Evolutionary conservation across 2,888 invertebrate species (phyloP), one percentile per base, ranked within the genome.

Genomic region (Melinaea menophilus): DNA sequence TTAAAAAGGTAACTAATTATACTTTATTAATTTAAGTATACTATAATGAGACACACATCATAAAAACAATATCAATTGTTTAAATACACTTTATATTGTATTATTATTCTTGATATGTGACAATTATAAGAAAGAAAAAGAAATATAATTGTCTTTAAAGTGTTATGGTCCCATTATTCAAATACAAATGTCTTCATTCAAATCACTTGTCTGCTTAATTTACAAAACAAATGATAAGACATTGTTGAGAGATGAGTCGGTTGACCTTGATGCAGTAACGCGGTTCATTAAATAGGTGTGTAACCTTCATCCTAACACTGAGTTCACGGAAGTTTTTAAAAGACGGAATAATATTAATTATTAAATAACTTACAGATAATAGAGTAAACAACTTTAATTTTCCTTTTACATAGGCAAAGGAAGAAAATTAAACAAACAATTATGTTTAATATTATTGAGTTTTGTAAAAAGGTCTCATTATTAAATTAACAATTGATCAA

Each of bases 1-100:
- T 92, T 41, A 95, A 95, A 80, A 94, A 94, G 86, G 92, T 92
- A 78, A 77, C 77, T 22, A 22, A 22, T 22, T 22, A 22, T 1
- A 22, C 22, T 22, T 22, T 22, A 22, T 22, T 22, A 22, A 22
- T 22, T 22, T 22, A 22, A 22, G 22, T 22, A 22, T 22, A 22
- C 22, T 22, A 22, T 22, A 22, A 22, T 22, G 22, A 22, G 22
- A 22, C 22, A 22, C 22, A 22, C 22, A 22, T 22, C 22, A 22
- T 22, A 22, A 22, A 22, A 22, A 22, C 22, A 22, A 22, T 22
- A 22, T 22, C 22, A 22, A 22, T 22, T 1, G 22, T 22, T 22
- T 22, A 22, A 22, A 22, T 22, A 22, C 22, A 22, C 22, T 1
- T 22, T 22, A 22, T 22, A 22, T 22, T 22, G 22, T 22, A 0